phyloP scores from a whole-genome alignment of 2,888 invertebrate species.

The Xanthia icteritia region DNA sequence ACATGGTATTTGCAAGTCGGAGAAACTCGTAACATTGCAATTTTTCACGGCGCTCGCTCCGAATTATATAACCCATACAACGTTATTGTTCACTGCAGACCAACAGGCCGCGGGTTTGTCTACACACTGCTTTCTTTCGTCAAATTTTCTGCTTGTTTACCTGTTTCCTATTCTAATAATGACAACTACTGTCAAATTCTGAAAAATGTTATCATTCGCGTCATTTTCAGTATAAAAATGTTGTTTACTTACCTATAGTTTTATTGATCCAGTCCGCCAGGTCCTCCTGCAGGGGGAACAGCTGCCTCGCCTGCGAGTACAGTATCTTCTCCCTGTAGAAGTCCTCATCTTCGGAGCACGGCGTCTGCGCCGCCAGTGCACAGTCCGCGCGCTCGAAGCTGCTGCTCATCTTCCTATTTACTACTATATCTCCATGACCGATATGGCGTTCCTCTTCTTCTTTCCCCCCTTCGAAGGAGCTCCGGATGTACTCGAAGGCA shows the following conservation, averaged over 20 bases:
- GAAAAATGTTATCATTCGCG: not conserved
- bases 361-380: constrained; percentile 88
- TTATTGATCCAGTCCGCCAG: constrained; percentile 97
- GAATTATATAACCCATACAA: constrained; percentile 59
- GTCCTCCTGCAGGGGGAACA: constrained; percentile 96
- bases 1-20: constrained; percentile 65
- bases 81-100: constrained; percentile 46
- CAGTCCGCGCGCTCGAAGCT: constrained; percentile 88
- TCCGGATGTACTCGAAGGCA: constrained; percentile 85
- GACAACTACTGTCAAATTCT: not conserved
- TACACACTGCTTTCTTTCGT: constrained; percentile 20
- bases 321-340: constrained; percentile 93
- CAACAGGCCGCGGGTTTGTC: constrained; percentile 40
- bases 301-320: constrained; percentile 94
- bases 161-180: constrained; percentile 8
- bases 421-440: constrained; percentile 85
- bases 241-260: constrained; percentile 92
- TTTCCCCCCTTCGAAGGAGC: constrained; percentile 73
- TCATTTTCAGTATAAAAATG: not conserved
- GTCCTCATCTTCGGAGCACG: constrained; percentile 91
- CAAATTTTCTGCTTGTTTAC: constrained; percentile 8
- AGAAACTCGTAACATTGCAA: constrained; percentile 81
- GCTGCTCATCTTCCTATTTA: constrained; percentile 86
- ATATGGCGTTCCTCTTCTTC: constrained; percentile 79
- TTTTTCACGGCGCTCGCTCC: constrained; percentile 71